Conservation (phyloP, 2,888 invertebrate species). For the Oscheius onirici region DNA sequence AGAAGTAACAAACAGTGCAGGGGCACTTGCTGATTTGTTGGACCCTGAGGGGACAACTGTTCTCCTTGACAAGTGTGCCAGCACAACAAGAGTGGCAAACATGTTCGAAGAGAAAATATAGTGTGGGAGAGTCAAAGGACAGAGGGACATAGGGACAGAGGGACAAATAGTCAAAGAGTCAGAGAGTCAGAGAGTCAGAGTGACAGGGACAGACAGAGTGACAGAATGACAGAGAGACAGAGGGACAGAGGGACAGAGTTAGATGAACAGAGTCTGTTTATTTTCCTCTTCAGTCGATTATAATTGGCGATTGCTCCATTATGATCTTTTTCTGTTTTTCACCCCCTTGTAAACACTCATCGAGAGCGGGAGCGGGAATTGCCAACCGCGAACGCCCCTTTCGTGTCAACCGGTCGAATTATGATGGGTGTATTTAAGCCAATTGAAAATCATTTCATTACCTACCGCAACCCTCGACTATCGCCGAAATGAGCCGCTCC, state of each 20-base stretch:
- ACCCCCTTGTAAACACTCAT: slow-evolving; percentile 13
- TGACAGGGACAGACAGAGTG: not conserved
- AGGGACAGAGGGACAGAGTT: not conserved
- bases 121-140: not conserved
- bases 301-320: too few species aligned
- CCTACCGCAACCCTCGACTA: not conserved
- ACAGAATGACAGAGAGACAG: not conserved
- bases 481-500: slow-evolving; percentile 9
- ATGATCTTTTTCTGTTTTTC: not conserved
- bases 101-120: not conserved
- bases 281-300: too few species aligned
- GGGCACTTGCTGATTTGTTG: too few species aligned
- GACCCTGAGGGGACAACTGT: too few species aligned
- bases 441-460: slow-evolving; percentile 20
- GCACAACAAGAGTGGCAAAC: not conserved
- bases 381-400: slow-evolving; percentile 17
- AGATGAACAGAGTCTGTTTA: too few species aligned
- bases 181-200: not conserved
- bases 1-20: too few species aligned
- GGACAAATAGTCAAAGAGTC: not conserved
- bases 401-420: slow-evolving; percentile 28
- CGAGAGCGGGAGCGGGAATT: not conserved
- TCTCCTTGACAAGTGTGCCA: too few species aligned
- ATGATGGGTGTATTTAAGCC: slow-evolving; percentile 28
- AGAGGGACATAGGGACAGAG: not conserved